Evolutionary conservation across 2,797 vertebrate species (phyloP).

Genomic region (Brotula barbata): DNA sequence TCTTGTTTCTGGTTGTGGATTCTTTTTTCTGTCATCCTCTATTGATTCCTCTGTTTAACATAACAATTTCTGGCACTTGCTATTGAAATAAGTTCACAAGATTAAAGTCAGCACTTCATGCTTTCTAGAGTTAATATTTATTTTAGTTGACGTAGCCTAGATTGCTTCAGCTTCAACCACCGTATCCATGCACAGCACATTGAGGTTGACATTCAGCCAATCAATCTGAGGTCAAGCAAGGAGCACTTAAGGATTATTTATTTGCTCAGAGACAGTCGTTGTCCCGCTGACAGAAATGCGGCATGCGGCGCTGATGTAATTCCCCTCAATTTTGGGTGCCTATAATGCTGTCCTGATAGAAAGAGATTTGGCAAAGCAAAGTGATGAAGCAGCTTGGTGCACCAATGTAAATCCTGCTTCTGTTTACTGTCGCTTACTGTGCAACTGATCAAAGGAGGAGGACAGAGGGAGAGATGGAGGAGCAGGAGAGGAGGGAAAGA

Average conservation of each 20-base stretch:
- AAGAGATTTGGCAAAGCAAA: slow-evolving; percentile 56
- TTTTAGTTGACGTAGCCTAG: slow-evolving; percentile 42
- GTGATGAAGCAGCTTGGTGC: slow-evolving; percentile 67
- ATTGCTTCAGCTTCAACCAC: slow-evolving; percentile 21
- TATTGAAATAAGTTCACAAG: no score
- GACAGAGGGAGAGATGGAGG: not conserved
- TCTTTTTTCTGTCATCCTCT: slow-evolving; percentile 1
- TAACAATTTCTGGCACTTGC: no score
- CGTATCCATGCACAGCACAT: no score
- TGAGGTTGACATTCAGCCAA: slow-evolving; percentile 52
- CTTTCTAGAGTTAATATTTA: slow-evolving; percentile 34
- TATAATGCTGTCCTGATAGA: slow-evolving; percentile 54
- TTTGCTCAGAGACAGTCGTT: slow-evolving; percentile 48
- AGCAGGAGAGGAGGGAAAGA: no score
- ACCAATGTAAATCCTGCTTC: slow-evolving; percentile 67
- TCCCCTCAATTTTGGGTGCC: slow-evolving; percentile 59
- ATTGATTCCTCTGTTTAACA: not conserved
- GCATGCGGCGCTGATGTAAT: slow-evolving; percentile 68
- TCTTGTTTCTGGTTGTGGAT: not conserved
- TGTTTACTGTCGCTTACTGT: slow-evolving; percentile 60
- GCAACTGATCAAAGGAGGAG: slow-evolving; percentile 63
- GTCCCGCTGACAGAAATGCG: slow-evolving; percentile 59
- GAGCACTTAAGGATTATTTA: slow-evolving; percentile 71
- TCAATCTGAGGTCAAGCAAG: slow-evolving; percentile 61
- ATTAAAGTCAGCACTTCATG: not conserved